These are phyloP conservation scores for Andrena cerasifolii DNA, from an alignment of 1,140 invertebrate species.

Conservation along the genomic window DNA sequence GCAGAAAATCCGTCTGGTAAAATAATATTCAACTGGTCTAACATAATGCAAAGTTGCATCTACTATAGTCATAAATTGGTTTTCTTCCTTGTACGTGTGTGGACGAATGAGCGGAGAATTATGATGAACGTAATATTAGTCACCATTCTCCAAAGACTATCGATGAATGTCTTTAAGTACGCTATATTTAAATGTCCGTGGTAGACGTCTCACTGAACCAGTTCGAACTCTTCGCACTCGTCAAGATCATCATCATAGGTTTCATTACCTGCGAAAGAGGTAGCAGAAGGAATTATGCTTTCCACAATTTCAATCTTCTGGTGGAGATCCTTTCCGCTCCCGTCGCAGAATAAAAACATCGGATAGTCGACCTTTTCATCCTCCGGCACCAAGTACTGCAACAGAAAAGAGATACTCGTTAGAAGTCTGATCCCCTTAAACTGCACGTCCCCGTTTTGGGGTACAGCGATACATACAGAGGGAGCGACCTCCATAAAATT, in stretches of 20 bases:
- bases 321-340: conserved; percentile 84
- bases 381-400: conserved; percentile 85
- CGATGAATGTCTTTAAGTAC: conserved; percentile 68
- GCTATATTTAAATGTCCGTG: conserved; percentile 20
- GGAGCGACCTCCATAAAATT: conserved; percentile 88
- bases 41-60: conserved; percentile 22
- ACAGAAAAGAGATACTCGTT: conserved; percentile 58
- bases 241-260: conserved; percentile 85
- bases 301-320: conserved; percentile 82
- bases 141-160: conserved; percentile 15
- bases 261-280: conserved; percentile 80
- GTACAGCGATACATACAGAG: conserved; percentile 80
- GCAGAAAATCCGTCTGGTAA: conserved; percentile 4
- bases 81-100: conserved; percentile 29
- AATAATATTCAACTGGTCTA: conserved; percentile 28
- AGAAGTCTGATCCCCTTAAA: too few relatives aligned
- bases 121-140: conserved; percentile 40
- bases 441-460: not conserved
- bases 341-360: conserved; percentile 90
- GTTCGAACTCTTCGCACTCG: conserved; percentile 89
- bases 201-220: conserved; percentile 64
- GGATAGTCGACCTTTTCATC: conserved; percentile 87
- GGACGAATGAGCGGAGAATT: conserved; percentile 44
- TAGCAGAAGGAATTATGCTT: conserved; percentile 83
- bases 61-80: conserved; percentile 26